These are phyloP conservation scores for Onychomys torridus DNA, from an alignment of 2,797 vertebrate genomes.

Conservation along the genomic window DNA sequence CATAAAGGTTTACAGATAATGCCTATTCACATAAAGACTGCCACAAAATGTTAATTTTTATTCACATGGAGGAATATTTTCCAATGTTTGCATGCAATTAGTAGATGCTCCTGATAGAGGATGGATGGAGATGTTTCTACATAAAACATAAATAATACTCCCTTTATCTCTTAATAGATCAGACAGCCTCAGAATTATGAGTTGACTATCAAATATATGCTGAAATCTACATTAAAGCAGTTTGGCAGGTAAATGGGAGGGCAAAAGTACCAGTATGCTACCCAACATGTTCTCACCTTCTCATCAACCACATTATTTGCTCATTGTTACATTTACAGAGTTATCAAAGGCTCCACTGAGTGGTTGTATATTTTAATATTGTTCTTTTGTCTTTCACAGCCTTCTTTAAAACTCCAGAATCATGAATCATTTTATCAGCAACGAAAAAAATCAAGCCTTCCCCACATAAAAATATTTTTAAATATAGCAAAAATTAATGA, in stretches of 20 bases:
- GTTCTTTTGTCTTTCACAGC: constrained; percentile 2
- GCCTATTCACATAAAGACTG: constrained; percentile 3
- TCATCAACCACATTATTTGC: background rate
- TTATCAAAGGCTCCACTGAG: background rate
- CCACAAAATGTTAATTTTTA: constrained; percentile 26
- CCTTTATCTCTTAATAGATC: constrained; percentile 18
- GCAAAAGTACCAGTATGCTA: background rate
- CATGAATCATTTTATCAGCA: constrained; percentile 54
- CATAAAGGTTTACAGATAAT: constrained; percentile 34
- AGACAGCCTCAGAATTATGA: constrained; percentile 38
- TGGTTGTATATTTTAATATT: background rate
- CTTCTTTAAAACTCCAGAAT: constrained; percentile 1
- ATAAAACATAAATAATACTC: background rate
- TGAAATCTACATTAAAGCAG: constrained; percentile 11
- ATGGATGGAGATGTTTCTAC: background rate
- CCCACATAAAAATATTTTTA: constrained; percentile 54
- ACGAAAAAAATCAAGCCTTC: constrained; percentile 60
- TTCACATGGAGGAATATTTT: background rate
- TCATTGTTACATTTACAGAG: constrained; percentile 21
- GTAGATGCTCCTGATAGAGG: background rate
- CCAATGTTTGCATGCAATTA: constrained; percentile 4
- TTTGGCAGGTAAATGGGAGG: background rate
- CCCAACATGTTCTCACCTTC: background rate
- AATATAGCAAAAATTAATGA: constrained; percentile 59
- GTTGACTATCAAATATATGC: constrained; percentile 19